A percentile compares a stretch with the other conserved stretches of the same genome.
These are phyloP conservation scores for Taeniopygia guttata DNA, from an alignment of 2,797 vertebrate species.

Conservation along the genomic window DNA sequence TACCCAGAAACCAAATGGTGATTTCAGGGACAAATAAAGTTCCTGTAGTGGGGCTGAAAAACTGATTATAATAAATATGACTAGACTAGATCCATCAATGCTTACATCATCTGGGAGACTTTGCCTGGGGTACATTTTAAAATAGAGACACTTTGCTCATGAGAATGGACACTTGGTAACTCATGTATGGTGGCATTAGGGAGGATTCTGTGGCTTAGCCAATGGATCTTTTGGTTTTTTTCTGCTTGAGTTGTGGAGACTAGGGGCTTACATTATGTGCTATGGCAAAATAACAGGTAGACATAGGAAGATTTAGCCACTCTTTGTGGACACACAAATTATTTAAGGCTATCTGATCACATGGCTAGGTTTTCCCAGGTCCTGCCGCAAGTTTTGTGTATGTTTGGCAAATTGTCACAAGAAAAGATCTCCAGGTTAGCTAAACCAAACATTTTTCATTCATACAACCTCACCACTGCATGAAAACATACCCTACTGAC, in stretches of 20 bases:
- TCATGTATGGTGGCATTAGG: not conserved
- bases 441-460: not conserved
- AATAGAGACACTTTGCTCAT: not conserved
- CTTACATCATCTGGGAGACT: not conserved
- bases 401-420: not conserved
- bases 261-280: rapidly evolving
- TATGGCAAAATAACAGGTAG: not conserved
- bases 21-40: not conserved
- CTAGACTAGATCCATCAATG: not conserved
- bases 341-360: not conserved
- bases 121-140: not conserved
- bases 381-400: not conserved
- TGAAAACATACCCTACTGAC: not conserved
- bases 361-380: not conserved
- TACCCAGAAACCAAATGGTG: not conserved
- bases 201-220: not conserved
- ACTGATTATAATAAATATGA: not conserved
- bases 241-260: not conserved
- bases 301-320: not conserved
- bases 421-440: not conserved
- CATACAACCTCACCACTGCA: not conserved
- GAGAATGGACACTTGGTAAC: not conserved
- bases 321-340: not conserved
- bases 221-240: not conserved
- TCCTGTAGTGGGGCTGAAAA: not conserved